Evolutionary conservation across 1,140 invertebrate genomes (phyloP).

Genomic region (Lepidurus couesii): DNA sequence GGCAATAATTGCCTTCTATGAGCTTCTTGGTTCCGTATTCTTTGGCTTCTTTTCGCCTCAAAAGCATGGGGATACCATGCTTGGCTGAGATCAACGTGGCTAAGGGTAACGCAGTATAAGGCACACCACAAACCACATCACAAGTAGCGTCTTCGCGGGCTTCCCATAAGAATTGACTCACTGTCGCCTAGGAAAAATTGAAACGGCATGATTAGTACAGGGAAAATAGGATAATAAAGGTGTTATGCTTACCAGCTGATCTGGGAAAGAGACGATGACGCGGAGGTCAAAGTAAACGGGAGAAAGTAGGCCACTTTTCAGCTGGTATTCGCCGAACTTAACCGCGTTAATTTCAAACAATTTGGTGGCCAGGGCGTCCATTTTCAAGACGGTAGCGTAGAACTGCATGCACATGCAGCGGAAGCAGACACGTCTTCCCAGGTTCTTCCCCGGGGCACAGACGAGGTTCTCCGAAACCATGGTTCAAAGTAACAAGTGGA

Average conservation of each 20-base stretch:
- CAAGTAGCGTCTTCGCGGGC: constrained; percentile 45
- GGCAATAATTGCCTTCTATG: constrained; percentile 80
- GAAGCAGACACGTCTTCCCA: not conserved
- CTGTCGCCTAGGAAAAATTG: constrained; percentile 51
- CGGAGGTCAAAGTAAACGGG: constrained; percentile 93
- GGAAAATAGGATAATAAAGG: not conserved
- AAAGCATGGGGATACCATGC: constrained; percentile 75
- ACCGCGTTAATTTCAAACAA: constrained; percentile 64
- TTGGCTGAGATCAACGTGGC: constrained; percentile 75
- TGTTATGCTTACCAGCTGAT: constrained; percentile 65
- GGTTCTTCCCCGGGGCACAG: not conserved
- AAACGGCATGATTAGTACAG: not conserved
- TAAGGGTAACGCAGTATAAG: constrained; percentile 91
- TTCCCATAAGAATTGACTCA: constrained; percentile 61
- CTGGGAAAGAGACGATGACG: constrained; percentile 80
- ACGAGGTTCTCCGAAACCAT: not conserved
- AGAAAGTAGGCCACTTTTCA: constrained; percentile 84
- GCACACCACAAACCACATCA: constrained; percentile 86
- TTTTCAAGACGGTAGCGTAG: constrained; percentile 25
- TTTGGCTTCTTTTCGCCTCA: constrained; percentile 79
- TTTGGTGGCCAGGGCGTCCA: constrained; percentile 50
- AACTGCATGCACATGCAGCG: not conserved
- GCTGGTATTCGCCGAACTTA: constrained; percentile 84
- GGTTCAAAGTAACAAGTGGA: not conserved
- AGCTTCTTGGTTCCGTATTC: constrained; percentile 92